These are phyloP conservation scores for Rotaria macrura DNA, from an alignment of 2,888 invertebrate genomes.

Conservation along the genomic window DNA sequence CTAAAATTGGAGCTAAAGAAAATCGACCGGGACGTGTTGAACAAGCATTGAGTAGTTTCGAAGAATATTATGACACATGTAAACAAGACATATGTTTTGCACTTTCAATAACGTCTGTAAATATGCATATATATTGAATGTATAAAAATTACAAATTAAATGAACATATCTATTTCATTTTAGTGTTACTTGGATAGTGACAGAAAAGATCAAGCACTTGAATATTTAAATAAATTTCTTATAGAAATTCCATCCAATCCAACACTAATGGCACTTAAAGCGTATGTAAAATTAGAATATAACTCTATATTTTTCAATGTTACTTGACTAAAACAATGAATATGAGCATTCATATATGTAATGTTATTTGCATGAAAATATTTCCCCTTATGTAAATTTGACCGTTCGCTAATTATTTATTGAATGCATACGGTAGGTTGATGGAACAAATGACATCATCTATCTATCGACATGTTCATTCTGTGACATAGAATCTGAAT, in stretches of 20 bases:
- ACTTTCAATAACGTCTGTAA: neutral
- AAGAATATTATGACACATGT: slow-evolving; percentile 11
- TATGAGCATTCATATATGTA: too few species aligned
- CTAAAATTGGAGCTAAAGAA: slow-evolving; percentile 8
- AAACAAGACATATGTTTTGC: neutral
- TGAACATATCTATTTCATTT: neutral
- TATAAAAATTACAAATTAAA: neutral
- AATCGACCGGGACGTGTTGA: neutral
- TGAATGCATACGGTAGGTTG: too few species aligned
- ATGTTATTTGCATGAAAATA: too few species aligned
- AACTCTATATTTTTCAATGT: too few species aligned
- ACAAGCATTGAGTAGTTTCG: neutral
- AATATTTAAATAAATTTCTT: neutral
- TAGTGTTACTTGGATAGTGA: slow-evolving; percentile 17
- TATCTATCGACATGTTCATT: too few species aligned
- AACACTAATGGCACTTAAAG: neutral
- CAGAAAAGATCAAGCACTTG: neutral
- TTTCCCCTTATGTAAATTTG: too few species aligned
- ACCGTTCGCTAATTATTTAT: too few species aligned
- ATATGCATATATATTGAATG: neutral
- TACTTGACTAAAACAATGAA: too few species aligned
- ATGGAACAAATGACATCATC: too few species aligned
- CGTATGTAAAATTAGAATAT: neutral
- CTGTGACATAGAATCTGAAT: too few species aligned
- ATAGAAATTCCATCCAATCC: neutral